Evolutionary conservation across 1,140 invertebrate genomes (phyloP).

Genomic region (Atta texana): DNA sequence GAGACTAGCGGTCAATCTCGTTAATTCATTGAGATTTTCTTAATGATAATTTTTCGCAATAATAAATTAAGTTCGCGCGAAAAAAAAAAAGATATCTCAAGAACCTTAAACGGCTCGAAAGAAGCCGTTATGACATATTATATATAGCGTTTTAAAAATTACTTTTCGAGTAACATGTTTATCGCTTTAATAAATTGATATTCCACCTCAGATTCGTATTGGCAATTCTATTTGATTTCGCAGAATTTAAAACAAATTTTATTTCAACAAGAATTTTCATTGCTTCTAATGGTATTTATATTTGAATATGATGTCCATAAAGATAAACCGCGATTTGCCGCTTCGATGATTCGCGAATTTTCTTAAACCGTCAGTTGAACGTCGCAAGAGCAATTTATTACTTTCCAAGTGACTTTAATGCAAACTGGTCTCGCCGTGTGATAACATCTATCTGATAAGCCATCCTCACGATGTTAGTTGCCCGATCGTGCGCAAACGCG

Average conservation of each 20-base stretch:
- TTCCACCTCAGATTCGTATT: neutral
- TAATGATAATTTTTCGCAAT: neutral
- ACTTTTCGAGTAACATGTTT: neutral
- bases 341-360: conserved; percentile 30
- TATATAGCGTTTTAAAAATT: neutral
- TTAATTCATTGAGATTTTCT: conserved; percentile 35
- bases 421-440: conserved; percentile 22
- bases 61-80: conserved; percentile 15
- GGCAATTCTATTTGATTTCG: neutral
- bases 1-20: conserved; percentile 42
- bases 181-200: neutral
- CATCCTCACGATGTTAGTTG: conserved; percentile 51
- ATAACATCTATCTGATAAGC: conserved; percentile 65
- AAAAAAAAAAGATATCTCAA: neutral
- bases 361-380: neutral
- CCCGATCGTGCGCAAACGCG: conserved; percentile 56
- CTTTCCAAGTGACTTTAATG: conserved; percentile 9
- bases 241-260: neutral
- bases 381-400: conserved; percentile 43
- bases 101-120: neutral
- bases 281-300: neutral
- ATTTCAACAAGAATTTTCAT: neutral
- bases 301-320: neutral
- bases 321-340: conserved; percentile 13
- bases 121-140: neutral